phyloP scores from a whole-genome alignment of 2,797 vertebrate species.

The Lagorchestes hirsutus region DNA sequence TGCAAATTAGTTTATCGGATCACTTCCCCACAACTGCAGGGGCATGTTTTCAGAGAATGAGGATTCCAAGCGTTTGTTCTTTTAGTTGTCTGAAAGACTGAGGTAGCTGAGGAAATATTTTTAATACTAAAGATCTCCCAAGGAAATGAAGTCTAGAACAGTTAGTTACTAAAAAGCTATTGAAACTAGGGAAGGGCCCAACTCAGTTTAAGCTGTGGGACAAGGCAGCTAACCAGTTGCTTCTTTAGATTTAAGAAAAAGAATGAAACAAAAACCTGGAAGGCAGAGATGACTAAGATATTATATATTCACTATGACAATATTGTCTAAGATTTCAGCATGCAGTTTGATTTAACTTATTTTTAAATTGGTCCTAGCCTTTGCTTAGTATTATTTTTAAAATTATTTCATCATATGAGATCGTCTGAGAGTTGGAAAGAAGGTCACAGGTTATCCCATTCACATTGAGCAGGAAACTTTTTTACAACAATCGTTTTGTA shows the following conservation, averaged over 20 bases:
- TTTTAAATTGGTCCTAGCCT: neutral
- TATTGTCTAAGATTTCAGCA: neutral
- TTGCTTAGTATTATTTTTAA: neutral
- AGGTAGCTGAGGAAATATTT: neutral
- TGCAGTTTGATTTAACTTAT: neutral
- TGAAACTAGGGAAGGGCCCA: neutral
- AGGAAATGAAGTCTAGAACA: neutral
- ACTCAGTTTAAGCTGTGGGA: neutral
- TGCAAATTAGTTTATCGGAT: neutral
- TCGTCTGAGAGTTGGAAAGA: neutral
- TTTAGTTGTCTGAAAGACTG: neutral
- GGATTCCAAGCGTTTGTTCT: neutral
- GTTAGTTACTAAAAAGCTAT: neutral
- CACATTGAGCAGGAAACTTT: neutral
- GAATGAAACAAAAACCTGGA: neutral
- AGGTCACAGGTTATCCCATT: neutral
- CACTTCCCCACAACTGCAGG: neutral
- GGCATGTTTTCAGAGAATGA: neutral
- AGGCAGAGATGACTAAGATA: neutral
- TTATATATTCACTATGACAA: neutral
- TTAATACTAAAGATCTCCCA: neutral
- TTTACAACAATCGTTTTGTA: neutral
- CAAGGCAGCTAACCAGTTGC: neutral
- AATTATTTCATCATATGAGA: neutral
- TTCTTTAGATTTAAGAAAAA: neutral